Percentiles rank a stretch among this genome's conserved stretches.
These are phyloP conservation scores for Tapera naevia DNA, from an alignment of 2,797 vertebrate genomes.

Conservation along the genomic window DNA sequence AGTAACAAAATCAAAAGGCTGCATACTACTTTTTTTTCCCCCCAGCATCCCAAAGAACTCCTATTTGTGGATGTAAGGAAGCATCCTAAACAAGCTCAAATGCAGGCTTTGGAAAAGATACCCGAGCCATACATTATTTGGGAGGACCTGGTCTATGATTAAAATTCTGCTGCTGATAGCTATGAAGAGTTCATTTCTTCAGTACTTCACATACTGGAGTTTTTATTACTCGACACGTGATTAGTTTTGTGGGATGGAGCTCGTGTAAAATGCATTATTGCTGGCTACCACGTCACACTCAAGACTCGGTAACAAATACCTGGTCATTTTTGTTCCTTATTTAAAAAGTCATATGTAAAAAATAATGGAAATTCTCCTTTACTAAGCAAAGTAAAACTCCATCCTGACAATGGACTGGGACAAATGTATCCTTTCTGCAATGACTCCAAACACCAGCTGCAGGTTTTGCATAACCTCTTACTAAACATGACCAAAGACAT, in stretches of 20 bases:
- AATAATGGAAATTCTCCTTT: background rate
- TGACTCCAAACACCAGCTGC: background rate
- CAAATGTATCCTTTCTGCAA: background rate
- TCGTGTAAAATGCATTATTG: background rate
- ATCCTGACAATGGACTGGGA: background rate
- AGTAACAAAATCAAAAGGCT: background rate
- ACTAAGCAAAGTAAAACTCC: background rate
- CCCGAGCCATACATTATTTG: background rate
- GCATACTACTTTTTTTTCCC: background rate
- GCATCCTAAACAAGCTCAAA: background rate
- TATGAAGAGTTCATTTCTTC: background rate
- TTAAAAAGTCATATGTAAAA: background rate
- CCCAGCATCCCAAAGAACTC: background rate
- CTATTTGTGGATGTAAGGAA: background rate
- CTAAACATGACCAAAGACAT: background rate
- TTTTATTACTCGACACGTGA: background rate
- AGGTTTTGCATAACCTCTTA: background rate
- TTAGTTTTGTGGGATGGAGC: background rate
- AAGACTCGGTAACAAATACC: background rate
- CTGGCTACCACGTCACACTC: background rate
- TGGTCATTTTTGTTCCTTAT: background rate
- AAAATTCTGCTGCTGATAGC: background rate
- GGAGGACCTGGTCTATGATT: background rate
- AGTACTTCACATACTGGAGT: accelerated
- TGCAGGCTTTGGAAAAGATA: background rate